Evolutionary conservation across 2,113 vertebrate species (phyloP), one percentile per base, ranked within the genome.

Genomic region (Paedocypris sp.): DNA sequence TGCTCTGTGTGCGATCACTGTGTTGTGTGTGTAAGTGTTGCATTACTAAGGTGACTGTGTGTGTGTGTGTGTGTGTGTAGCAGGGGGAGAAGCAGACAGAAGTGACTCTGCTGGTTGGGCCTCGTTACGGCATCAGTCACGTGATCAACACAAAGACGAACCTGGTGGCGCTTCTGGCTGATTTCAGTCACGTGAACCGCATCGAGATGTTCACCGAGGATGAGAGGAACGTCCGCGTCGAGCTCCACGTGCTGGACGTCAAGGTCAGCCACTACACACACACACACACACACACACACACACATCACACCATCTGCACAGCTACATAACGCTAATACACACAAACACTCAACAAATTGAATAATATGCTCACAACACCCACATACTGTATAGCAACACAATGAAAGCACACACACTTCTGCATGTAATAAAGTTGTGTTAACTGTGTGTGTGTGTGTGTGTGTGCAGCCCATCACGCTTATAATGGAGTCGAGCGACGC

Each of bases 191-290:
- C 0, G 95, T 98, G 57, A 94, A 98, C 80, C 89, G 91, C 66
- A 97, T 98, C n/a, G 94, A 98, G 75, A 98, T 98, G 94, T 97
- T 91, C 67, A 88, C 92, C 4, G 94, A 98, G 67, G 94, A 97
- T 0, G 91, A 97, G 62, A 90, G 63, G 64, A 87, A 67, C 69
- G 89, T 97, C 57, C 77, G 93, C 74, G 92, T 98, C 71, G 93
- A 98, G 47, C 87, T 98, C 13, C 94, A 98, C 6, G 95, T 98
- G 65, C 80, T 98, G 67, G 94, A 98, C 39, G 94, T 98, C 23
- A 98, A 96, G 86, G 95, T 94, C 69, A 29, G 28, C n/a, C n/a
- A n/a, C n/a, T n/a, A n/a, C n/a, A n/a, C n/a, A n/a, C n/a, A n/a
- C n/a, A n/a, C n/a, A n/a, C n/a, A n/a, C n/a, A n/a, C n/a, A n/a